Evolutionary conservation across 2,888 invertebrate species (phyloP).

Genomic region (Drosophila mettleri): DNA sequence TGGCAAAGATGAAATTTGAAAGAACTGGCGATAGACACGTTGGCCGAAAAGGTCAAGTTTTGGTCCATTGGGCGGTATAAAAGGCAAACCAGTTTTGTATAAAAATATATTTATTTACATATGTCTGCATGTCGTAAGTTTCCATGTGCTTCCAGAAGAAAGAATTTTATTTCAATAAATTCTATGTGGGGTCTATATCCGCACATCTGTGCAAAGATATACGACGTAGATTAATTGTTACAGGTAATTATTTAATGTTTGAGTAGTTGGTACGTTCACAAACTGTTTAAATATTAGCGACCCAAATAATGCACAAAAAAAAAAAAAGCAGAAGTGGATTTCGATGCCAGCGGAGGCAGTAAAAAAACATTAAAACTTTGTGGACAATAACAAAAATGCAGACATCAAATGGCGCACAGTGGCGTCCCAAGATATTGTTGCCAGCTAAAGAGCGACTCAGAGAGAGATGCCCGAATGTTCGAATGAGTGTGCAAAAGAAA

Average conservation of each 20-base stretch:
- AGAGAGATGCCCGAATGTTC: conserved; percentile 48
- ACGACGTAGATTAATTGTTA: neutral
- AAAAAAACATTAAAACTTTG: conserved; percentile 33
- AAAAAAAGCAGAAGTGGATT: conserved; percentile 50
- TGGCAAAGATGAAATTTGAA: neutral
- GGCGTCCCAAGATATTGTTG: conserved; percentile 39
- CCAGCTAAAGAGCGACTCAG: conserved; percentile 11
- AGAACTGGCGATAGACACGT: conserved; percentile 7
- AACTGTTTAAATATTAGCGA: conserved; percentile 63
- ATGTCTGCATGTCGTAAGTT: neutral
- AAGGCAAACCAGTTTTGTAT: conserved; percentile 42
- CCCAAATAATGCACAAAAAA: conserved; percentile 61
- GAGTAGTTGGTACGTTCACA: conserved; percentile 33
- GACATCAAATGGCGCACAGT: conserved; percentile 67
- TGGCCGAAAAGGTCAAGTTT: conserved; percentile 63
- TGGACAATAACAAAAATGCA: conserved; percentile 37
- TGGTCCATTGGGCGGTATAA: conserved; percentile 13
- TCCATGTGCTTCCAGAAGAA: conserved; percentile 2
- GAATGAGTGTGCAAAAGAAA: conserved; percentile 68
- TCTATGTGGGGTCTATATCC: neutral
- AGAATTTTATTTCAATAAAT: conserved; percentile 3
- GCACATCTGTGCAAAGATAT: conserved; percentile 38
- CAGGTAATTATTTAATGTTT: conserved; percentile 15
- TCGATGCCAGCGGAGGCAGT: conserved; percentile 49
- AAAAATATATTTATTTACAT: neutral